phyloP scores from a whole-genome alignment of 2,888 invertebrate species.

The Diaperis boleti region DNA sequence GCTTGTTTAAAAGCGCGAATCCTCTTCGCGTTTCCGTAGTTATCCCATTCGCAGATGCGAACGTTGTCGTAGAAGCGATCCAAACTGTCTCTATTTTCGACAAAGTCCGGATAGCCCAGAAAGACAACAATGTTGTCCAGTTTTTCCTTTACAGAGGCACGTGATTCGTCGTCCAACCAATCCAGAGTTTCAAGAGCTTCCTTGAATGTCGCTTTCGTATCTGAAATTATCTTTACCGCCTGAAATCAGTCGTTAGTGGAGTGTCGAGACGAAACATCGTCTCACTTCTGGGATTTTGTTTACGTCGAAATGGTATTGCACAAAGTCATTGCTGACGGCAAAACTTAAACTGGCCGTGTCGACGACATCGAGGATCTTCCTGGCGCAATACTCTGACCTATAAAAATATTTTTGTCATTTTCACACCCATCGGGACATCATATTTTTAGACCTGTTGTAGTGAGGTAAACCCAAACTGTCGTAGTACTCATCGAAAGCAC shows the following conservation, averaged over 20 bases:
- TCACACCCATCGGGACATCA: too few relatives aligned
- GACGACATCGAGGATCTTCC: conserved; percentile 59
- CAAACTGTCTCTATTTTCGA: conserved; percentile 50
- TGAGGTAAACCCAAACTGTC: neutral
- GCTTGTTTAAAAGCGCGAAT: conserved; percentile 60
- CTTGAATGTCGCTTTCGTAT: conserved; percentile 66
- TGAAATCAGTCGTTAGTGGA: conserved; percentile 37
- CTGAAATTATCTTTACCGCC: conserved; percentile 63
- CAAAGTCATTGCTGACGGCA: conserved; percentile 62
- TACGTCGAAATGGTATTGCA: conserved; percentile 58
- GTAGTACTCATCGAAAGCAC: conserved; percentile 58
- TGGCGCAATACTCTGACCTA: conserved; percentile 59
- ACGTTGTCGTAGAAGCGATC: conserved; percentile 62
- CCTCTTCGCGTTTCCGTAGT: conserved; percentile 61
- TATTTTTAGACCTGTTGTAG: neutral
- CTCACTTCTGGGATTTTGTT: conserved; percentile 58
- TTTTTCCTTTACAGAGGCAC: conserved; percentile 66
- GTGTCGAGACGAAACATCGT: neutral
- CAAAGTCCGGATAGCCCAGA: conserved; percentile 60
- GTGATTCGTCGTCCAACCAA: conserved; percentile 70
- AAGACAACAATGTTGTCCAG: conserved; percentile 65
- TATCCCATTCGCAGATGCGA: conserved; percentile 61
- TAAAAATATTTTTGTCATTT: conserved; percentile 45
- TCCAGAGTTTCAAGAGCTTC: conserved; percentile 64
- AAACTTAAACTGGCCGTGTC: conserved; percentile 58